Percentiles rank a stretch among this genome's conserved stretches.
These are phyloP conservation scores for Tuta absoluta DNA, from an alignment of 2,888 invertebrate species.

Conservation along the genomic window DNA sequence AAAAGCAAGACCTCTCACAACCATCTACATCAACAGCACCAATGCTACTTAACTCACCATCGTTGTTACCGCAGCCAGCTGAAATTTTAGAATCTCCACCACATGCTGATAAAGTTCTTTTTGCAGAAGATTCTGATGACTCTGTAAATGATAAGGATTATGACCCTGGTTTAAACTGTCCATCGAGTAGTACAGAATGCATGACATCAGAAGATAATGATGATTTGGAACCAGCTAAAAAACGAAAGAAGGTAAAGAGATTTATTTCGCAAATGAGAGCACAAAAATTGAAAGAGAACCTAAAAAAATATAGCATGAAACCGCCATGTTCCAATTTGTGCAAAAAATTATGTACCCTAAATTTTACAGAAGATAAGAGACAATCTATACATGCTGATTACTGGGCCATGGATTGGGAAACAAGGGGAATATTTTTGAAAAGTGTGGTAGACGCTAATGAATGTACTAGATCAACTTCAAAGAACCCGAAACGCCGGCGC, in stretches of 20 bases:
- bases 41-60: constrained; percentile 1
- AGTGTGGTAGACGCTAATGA: no score
- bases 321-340: not conserved
- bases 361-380: not conserved
- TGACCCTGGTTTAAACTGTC: not conserved
- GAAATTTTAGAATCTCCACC: not conserved
- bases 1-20: constrained; percentile 1
- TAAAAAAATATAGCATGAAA: not conserved
- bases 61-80: not conserved
- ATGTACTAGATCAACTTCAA: no score
- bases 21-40: not conserved
- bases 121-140: not conserved
- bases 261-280: not conserved
- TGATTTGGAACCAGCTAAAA: not conserved
- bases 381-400: not conserved
- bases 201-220: not conserved
- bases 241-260: not conserved
- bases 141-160: not conserved
- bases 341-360: not conserved
- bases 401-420: not conserved
- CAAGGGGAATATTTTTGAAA: no score
- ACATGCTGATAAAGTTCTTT: not conserved
- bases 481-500: no score
- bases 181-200: not conserved
- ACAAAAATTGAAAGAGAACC: not conserved